phyloP scores from a whole-genome alignment of 2,113 vertebrate species.

The Mormoops blainvillei region DNA sequence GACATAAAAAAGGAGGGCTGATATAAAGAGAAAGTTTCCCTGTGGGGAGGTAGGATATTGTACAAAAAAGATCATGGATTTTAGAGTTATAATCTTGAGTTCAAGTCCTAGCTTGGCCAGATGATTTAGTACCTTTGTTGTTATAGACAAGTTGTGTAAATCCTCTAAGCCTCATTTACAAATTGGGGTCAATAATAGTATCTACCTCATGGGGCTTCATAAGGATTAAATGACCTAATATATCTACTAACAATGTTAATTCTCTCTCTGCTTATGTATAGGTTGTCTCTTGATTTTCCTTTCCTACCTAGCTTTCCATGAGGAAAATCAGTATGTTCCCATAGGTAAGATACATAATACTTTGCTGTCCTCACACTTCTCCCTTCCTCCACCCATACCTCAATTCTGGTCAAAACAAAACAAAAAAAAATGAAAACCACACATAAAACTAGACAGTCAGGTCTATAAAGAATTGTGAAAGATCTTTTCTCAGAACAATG shows the following conservation, averaged over 20 bases:
- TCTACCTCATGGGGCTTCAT: background rate
- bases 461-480: constrained; percentile 2
- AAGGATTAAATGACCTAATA: background rate
- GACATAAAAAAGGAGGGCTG: background rate
- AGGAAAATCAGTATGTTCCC: background rate
- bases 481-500: background rate
- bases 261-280: background rate
- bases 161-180: background rate
- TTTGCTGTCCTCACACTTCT: background rate
- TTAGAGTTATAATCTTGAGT: background rate
- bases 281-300: background rate
- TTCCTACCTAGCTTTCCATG: background rate
- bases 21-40: background rate
- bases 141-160: background rate
- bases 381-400: background rate
- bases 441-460: background rate
- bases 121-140: background rate
- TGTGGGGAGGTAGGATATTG: background rate
- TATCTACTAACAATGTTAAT: background rate
- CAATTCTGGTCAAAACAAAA: background rate
- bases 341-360: background rate
- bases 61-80: background rate
- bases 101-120: background rate
- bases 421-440: background rate
- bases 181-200: background rate